Evolutionary conservation across 2,888 invertebrate genomes (phyloP).

Genomic region (Platynereis dumerilii): DNA sequence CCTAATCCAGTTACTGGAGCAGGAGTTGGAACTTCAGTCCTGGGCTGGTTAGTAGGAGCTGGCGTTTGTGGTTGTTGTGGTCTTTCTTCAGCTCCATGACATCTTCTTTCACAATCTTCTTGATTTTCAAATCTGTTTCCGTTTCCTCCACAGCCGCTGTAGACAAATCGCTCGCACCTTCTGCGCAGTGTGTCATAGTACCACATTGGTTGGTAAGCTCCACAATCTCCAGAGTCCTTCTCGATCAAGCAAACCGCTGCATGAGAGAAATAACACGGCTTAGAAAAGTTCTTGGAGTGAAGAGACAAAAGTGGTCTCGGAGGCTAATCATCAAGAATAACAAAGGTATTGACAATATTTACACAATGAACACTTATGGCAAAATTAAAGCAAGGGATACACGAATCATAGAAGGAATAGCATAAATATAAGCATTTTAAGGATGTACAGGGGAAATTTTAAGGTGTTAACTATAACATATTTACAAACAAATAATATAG

Average conservation of each 20-base stretch:
- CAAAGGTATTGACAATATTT: too few relatives aligned
- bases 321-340: too few relatives aligned
- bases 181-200: conserved; percentile 76
- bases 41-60: neutral
- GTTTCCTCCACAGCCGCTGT: conserved; percentile 88
- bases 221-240: conserved; percentile 71
- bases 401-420: too few relatives aligned
- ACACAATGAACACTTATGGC: too few relatives aligned
- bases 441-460: too few relatives aligned
- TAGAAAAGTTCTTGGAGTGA: too few relatives aligned
- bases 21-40: conserved; percentile 4
- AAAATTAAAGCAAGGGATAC: too few relatives aligned
- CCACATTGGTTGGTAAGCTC: conserved; percentile 74
- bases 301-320: too few relatives aligned
- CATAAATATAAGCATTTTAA: too few relatives aligned
- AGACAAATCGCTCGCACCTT: conserved; percentile 78
- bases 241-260: conserved; percentile 15
- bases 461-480: too few relatives aligned
- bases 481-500: too few relatives aligned
- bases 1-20: conserved; percentile 5
- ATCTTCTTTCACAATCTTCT: conserved; percentile 42
- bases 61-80: neutral
- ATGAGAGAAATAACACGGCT: too few relatives aligned
- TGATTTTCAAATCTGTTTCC: conserved; percentile 73
- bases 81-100: conserved; percentile 3